These are phyloP conservation scores for Premnoplex brunnescens DNA, from an alignment of 2,797 vertebrate species.

Conservation along the genomic window DNA sequence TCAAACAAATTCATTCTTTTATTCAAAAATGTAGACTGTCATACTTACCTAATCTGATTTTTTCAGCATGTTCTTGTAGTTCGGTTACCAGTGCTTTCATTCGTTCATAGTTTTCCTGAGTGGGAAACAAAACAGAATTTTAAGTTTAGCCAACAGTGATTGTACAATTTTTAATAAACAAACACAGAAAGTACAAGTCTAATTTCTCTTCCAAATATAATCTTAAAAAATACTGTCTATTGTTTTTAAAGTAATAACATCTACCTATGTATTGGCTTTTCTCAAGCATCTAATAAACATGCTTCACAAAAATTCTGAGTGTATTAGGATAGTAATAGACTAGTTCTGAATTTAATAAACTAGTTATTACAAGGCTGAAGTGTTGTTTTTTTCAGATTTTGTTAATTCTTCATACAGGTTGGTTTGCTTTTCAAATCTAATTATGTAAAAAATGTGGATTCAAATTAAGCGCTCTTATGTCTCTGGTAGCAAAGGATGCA, in stretches of 20 bases:
- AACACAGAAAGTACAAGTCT: not conserved
- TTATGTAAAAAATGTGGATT: not conserved
- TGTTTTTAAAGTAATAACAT: not conserved
- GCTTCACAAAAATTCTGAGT: not conserved
- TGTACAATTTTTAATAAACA: not conserved
- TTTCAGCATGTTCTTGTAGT: constrained; percentile 84
- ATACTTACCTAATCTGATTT: constrained; percentile 86
- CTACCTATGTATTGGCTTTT: not conserved
- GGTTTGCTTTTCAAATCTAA: not conserved
- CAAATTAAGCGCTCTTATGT: not conserved
- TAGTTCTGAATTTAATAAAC: not conserved
- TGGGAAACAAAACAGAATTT: not conserved
- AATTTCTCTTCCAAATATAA: not conserved
- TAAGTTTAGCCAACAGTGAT: not conserved
- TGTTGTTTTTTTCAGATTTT: not conserved
- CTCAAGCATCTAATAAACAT: not conserved
- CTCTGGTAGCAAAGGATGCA: not conserved
- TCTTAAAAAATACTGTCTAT: not conserved
- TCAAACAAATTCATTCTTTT: not conserved
- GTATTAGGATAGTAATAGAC: not conserved
- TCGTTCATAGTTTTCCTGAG: constrained; percentile 93
- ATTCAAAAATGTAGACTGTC: not conserved
- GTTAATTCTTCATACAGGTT: not conserved
- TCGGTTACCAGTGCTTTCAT: constrained; percentile 89
- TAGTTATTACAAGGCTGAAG: not conserved